Evolutionary conservation across 2,113 vertebrate genomes (phyloP).

Genomic region (Alces alces): DNA sequence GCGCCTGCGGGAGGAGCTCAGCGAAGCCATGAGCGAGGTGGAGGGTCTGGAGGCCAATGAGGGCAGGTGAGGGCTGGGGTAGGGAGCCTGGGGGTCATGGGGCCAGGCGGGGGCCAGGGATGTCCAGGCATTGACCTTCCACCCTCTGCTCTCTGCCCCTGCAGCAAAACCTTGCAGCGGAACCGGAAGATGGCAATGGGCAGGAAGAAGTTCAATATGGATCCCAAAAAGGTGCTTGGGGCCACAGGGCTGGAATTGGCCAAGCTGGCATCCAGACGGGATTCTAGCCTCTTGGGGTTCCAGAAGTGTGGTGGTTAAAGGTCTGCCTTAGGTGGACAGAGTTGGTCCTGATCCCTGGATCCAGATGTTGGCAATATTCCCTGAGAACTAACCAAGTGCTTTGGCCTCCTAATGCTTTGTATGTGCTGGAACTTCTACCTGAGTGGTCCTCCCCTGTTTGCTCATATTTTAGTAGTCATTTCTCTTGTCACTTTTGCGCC

Average conservation of each 20-base stretch:
- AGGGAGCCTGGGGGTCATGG: neutral
- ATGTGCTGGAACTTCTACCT: neutral
- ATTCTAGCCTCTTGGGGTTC: neutral
- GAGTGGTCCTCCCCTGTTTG: neutral
- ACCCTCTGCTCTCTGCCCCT: neutral
- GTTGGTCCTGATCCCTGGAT: neutral
- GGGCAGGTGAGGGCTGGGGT: slow-evolving; percentile 85
- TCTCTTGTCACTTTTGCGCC: neutral
- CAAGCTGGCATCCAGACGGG: neutral
- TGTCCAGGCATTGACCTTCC: neutral
- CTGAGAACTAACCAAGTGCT: neutral
- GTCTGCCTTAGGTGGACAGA: neutral
- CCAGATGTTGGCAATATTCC: neutral
- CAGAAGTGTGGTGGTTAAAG: neutral
- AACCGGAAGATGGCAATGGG: slow-evolving; percentile 93
- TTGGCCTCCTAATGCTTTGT: neutral
- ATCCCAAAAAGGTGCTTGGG: slow-evolving; percentile 90
- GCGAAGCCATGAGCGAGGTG: slow-evolving; percentile 92
- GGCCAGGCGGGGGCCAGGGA: neutral
- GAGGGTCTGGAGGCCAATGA: slow-evolving; percentile 92
- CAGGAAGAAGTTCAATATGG: slow-evolving; percentile 89
- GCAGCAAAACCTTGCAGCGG: slow-evolving; percentile 92
- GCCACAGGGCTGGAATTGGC: neutral
- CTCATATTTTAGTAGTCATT: neutral
- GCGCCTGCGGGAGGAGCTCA: slow-evolving; percentile 89